A percentile compares a stretch with the other conserved stretches of the same genome.
Evolutionary conservation across 2,113 vertebrate species (phyloP).

Genomic region (Crotalus horridus): DNA sequence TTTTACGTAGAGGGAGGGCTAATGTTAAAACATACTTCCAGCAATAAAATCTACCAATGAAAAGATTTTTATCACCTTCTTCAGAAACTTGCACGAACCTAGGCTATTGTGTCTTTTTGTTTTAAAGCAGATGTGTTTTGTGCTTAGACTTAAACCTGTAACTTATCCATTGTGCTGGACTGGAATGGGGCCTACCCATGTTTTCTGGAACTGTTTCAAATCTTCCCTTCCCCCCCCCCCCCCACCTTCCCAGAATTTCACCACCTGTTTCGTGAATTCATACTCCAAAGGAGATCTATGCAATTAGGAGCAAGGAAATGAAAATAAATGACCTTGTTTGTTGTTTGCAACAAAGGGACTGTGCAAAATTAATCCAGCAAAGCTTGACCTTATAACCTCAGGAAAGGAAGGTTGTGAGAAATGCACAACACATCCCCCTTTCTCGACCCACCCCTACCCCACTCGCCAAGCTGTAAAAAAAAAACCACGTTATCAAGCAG

Average conservation of each 20-base stretch:
- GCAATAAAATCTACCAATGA: slow-evolving; percentile 36
- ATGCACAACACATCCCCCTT: slow-evolving; percentile 53
- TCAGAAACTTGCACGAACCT: slow-evolving; percentile 63
- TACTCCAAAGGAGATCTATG: slow-evolving; percentile 69
- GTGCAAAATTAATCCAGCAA: slow-evolving; percentile 74
- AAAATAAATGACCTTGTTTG: slow-evolving; percentile 81
- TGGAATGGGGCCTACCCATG: slow-evolving; percentile 66
- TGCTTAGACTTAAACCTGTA: slow-evolving; percentile 65
- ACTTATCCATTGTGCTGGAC: slow-evolving; percentile 68
- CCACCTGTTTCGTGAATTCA: slow-evolving; percentile 79
- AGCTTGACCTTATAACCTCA: slow-evolving; percentile 74
- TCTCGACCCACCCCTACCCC: neutral
- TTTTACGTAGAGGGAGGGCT: neutral
- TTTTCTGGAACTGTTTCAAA: slow-evolving; percentile 67
- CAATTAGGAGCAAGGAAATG: slow-evolving; percentile 77
- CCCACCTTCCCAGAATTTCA: slow-evolving; percentile 66
- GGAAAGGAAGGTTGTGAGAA: slow-evolving; percentile 67
- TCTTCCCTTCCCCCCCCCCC: slow-evolving; percentile 48
- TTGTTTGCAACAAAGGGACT: slow-evolving; percentile 78
- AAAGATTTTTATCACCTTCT: neutral
- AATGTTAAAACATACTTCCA: slow-evolving; percentile 55
- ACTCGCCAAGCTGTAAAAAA: neutral
- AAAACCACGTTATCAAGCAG: slow-evolving; percentile 57
- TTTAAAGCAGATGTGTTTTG: slow-evolving; percentile 71
- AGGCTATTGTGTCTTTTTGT: slow-evolving; percentile 62